These are phyloP conservation scores for Rallus crepitans DNA, from an alignment of 2,797 vertebrate genomes.

Conservation along the genomic window DNA sequence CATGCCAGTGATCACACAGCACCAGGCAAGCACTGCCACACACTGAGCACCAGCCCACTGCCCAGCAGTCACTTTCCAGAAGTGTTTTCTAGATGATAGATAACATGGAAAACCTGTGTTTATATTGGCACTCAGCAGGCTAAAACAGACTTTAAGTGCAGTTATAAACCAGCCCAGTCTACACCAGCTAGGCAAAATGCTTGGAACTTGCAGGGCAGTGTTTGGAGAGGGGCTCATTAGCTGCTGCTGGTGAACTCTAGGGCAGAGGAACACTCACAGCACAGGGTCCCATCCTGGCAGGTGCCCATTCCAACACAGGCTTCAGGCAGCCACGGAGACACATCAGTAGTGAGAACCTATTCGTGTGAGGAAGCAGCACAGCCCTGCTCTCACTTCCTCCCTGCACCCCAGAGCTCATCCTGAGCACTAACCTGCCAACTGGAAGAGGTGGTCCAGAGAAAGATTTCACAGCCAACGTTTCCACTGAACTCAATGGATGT, in stretches of 20 bases:
- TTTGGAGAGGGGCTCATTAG: not conserved
- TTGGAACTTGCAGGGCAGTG: not conserved
- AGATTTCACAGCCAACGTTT: conserved; percentile 9
- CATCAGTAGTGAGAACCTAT: fast-evolving
- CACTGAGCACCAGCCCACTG: not conserved
- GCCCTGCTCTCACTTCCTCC: not conserved
- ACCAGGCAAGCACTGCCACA: not conserved
- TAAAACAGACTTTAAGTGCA: not conserved
- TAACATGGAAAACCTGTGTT: conserved; percentile 13
- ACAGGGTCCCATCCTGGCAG: not conserved
- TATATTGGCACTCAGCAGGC: not conserved
- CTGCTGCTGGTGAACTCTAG: not conserved
- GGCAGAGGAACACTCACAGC: not conserved
- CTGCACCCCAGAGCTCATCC: not conserved
- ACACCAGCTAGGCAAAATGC: not conserved
- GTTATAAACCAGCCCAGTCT: not conserved
- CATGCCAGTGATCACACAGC: not conserved
- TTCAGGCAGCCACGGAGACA: not conserved
- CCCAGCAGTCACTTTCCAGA: not conserved
- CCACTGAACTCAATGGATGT: not conserved
- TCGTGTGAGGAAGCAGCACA: not conserved
- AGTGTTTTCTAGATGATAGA: not conserved
- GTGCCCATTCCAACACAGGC: not conserved
- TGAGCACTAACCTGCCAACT: not conserved
- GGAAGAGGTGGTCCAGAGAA: not conserved